Base-by-base conservation (phyloP, 2,113 vertebrate species). In the Brienomyrus longianalis region DNA sequence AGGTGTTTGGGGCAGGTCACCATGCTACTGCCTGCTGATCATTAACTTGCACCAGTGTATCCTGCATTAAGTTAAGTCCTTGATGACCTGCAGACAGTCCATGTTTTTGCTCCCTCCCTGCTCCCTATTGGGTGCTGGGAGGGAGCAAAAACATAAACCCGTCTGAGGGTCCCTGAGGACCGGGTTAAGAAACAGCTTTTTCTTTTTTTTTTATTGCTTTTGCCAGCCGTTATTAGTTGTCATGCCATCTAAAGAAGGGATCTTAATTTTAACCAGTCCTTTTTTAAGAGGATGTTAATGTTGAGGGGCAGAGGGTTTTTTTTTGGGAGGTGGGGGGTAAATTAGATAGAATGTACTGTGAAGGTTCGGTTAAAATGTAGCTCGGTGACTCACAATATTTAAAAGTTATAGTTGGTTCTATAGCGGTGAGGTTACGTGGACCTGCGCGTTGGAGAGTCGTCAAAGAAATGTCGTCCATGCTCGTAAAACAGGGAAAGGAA, bases 371-470 rank as follows among this genome's bases (percentile, higher is more conserved):
- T 84, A 47, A 84, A 84, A 84, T 84, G 23, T 48, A 84, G 83
- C 83, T 23, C 7, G 45, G 23, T 48, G 23, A 84, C 23, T 84
- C 35, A n/a, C 45, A n/a, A 10, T 48, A 84, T 48, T 84, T 84
- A 0, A 48, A 48, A 84, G 17, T 48, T 84, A n/a, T 84, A n/a
- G 43, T 48, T 23, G 9, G 50, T 54, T 87, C 43, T 70, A 90
- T 88, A 90, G 90, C 43, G 90, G 83, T 50, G 59, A 91, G 86
- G 52, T 90, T 91, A 90, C 56, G 56, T 77, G 86, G 90, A 92
- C 10, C 3, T 90, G 90, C 92, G 88, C 88, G 87, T 59, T 90
- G 89, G 90, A 86, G 66, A 89, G 85, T 90, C 50, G 48, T 54
- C 45, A 56, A 47, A 74, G 85, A 90, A 91, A 92, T 51, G 91